Conservation (phyloP, 2,797 vertebrate species). For the Phrynocephalus vlangalii region DNA sequence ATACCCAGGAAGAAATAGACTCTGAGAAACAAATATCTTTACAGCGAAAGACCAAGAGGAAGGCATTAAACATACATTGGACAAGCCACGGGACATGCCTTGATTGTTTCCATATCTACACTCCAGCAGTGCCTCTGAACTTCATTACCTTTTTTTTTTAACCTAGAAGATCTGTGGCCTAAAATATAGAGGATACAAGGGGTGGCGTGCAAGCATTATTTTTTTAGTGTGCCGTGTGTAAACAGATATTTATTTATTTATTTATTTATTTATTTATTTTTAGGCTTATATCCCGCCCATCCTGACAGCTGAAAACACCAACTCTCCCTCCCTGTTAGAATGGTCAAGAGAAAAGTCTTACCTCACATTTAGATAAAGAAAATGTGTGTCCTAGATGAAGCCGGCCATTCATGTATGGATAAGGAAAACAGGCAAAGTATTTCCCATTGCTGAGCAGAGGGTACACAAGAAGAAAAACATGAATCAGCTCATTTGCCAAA, state of each 20-base stretch:
- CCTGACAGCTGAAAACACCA: slow-evolving; percentile 10
- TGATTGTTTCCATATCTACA: not conserved
- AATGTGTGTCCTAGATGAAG: slow-evolving; percentile 97
- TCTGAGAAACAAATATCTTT: not conserved
- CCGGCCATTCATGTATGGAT: slow-evolving; percentile 98
- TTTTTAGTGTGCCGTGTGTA: not conserved
- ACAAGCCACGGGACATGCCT: too few species aligned
- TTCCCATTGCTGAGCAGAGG: slow-evolving; percentile 86
- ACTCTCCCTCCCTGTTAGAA: not conserved
- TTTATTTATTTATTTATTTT: too few species aligned
- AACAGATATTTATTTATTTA: not conserved
- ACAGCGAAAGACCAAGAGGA: not conserved
- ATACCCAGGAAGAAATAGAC: not conserved
- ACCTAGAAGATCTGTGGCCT: not conserved
- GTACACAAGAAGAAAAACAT: not conserved
- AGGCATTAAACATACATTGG: not conserved
- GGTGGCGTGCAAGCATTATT: not conserved
- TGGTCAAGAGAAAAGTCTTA: slow-evolving; percentile 69
- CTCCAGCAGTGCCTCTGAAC: not conserved
- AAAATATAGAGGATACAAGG: not conserved
- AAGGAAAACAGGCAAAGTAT: slow-evolving; percentile 94
- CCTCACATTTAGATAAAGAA: slow-evolving; percentile 98
- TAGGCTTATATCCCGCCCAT: too few species aligned
- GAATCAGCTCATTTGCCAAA: not conserved
- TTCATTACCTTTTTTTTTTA: not conserved